phyloP scores from a whole-genome alignment of 2,113 vertebrate genomes.

The Felis chaus region DNA sequence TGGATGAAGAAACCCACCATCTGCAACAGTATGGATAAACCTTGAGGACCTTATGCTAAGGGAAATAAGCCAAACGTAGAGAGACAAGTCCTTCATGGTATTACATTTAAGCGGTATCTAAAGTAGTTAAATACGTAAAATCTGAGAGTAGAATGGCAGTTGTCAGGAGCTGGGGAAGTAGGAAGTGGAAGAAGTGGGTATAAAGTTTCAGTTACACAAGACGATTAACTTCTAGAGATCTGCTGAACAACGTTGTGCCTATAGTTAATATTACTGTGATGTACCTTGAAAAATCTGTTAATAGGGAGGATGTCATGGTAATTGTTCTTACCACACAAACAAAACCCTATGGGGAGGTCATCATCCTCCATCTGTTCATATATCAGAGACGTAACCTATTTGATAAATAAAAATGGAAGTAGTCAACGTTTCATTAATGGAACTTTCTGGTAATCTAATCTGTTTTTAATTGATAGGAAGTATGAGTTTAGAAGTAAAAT shows the following conservation, averaged over 20 bases:
- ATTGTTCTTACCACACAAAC: neutral
- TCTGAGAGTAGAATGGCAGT: neutral
- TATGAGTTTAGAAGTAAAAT: neutral
- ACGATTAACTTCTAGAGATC: neutral
- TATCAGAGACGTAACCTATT: neutral
- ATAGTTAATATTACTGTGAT: neutral
- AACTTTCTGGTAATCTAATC: neutral
- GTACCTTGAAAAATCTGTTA: neutral
- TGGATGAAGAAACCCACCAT: neutral
- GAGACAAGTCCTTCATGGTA: neutral
- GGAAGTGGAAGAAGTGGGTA: neutral
- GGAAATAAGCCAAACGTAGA: neutral
- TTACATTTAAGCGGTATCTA: neutral
- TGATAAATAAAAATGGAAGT: neutral
- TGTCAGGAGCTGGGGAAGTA: neutral
- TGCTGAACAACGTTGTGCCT: neutral
- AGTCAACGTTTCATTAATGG: slow-evolving; percentile 20
- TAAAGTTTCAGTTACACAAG: neutral
- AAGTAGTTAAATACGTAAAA: neutral
- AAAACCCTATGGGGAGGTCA: neutral
- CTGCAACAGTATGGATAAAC: neutral
- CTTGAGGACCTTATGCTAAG: neutral
- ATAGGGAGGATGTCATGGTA: neutral
- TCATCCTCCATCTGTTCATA: neutral
- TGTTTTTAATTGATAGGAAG: slow-evolving; percentile 7